Percentiles rank a stretch among this genome's conserved stretches.
Conservation (phyloP, 2,888 invertebrate species). For the Hydraecia micacea region DNA sequence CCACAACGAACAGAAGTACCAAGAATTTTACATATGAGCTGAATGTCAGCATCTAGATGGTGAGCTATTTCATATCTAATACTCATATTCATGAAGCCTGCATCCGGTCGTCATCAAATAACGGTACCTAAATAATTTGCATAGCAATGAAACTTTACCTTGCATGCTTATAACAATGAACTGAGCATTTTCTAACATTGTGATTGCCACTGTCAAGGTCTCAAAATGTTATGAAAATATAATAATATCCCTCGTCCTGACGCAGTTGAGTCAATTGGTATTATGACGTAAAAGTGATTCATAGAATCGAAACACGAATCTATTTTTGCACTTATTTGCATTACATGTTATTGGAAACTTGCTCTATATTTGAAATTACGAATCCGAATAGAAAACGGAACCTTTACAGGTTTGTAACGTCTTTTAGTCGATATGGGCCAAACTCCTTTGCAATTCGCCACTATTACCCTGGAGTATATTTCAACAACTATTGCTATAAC, state of each 20-base stretch:
- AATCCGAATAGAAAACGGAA: not conserved
- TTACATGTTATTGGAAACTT: not conserved
- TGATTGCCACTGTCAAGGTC: conserved; percentile 23
- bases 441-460: not conserved
- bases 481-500: conserved; percentile 10
- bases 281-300: not conserved
- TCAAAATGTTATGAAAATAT: not conserved
- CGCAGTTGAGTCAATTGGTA: not conserved
- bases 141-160: conserved; percentile 18
- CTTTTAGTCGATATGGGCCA: not conserved
- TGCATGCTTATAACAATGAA: conserved; percentile 19
- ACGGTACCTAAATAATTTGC: conserved; percentile 26
- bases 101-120: conserved; percentile 41
- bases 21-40: conserved; percentile 19
- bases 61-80: conserved; percentile 37
- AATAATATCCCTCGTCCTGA: not conserved
- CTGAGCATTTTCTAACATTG: not conserved
- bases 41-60: conserved; percentile 2
- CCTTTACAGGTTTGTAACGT: too few relatives aligned
- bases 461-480: not conserved
- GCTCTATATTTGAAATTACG: not conserved
- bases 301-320: conserved; percentile 9
- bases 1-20: not conserved
- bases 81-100: not conserved
- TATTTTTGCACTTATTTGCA: not conserved